phyloP scores from a whole-genome alignment of 1,140 invertebrate species.

The Metopolophium dirhodum region DNA sequence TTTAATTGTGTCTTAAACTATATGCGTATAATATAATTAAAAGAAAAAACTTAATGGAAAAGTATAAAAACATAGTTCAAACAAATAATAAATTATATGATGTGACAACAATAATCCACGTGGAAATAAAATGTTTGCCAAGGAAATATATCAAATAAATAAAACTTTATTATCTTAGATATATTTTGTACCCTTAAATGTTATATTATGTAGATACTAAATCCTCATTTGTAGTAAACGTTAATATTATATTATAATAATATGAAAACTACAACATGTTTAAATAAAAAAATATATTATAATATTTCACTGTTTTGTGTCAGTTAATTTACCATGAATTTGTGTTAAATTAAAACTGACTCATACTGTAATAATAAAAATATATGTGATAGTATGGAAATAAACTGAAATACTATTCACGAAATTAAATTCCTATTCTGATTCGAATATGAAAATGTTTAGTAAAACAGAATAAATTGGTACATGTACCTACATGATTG shows the following conservation, averaged over 20 bases:
- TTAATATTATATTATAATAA: not conserved
- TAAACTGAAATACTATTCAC: too few species aligned
- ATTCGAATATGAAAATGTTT: too few species aligned
- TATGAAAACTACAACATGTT: not conserved
- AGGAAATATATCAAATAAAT: not conserved
- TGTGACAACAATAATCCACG: not conserved
- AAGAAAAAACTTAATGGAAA: not conserved
- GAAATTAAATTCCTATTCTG: too few species aligned
- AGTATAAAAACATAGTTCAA: constrained; percentile 2
- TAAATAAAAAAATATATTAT: not conserved
- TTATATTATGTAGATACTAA: not conserved
- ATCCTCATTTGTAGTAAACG: not conserved
- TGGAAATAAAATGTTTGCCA: not conserved
- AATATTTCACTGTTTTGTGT: not conserved
- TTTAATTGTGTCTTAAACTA: not conserved
- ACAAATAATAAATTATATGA: not conserved
- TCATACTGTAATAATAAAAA: too few species aligned
- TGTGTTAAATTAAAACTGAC: too few species aligned
- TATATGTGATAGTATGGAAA: too few species aligned
- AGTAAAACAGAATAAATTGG: too few species aligned
- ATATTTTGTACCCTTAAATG: not conserved
- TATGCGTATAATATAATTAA: constrained; percentile 1
- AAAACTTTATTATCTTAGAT: not conserved
- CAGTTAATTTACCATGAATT: too few species aligned
- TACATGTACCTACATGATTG: too few species aligned